Base-by-base conservation (phyloP, 2,888 invertebrate genomes). In the Strigamia maritima region DNA sequence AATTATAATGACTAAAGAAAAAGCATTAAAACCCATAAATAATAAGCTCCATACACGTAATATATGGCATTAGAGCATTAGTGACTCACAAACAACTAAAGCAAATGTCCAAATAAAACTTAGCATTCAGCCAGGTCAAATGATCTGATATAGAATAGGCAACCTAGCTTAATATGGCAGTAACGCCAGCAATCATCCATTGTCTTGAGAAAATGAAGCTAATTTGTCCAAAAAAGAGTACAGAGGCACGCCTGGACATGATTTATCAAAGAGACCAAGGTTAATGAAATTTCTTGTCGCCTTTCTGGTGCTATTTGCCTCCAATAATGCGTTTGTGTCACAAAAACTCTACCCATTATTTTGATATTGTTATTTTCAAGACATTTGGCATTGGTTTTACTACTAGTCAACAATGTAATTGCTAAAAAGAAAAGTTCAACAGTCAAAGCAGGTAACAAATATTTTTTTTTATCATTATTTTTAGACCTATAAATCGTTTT, bases 391-490 rank as follows among this genome's bases (percentile, higher is more conserved):
- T 60, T 60, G 60, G 2, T n/a, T 24, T 60, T 60, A 24, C 19
- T 60, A 60, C 19, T 60, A 60, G 24, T 60, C 60, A 60, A 60
- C 60, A 60, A 60, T 4, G 60, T 24, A 6, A 24, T 22, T 60
- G 60, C 60, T 22, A 60, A 60, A 19, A 60, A 60, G 60, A 60
- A 60, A 60, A 19, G 22, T 24, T 22, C 60, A n/a, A 19, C 19
- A 44, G 40, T 44, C 60, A 60, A 60, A 60, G 60, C 60, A 60
- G 60, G 60, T 60, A 60, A 60, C n/a, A n/a, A n/a, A n/a, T n/a
- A n/a, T n/a, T n/a, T n/a, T n/a, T n/a, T n/a, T n/a, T n/a, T n/a
- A n/a, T n/a, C n/a, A n/a, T n/a, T n/a, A n/a, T n/a, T n/a, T n/a
- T n/a, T n/a, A n/a, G 6, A 31, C 6, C 31, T 31, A 31, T 31